Conservation (phyloP, 1,140 invertebrate genomes). For the Epicauta chinensis region DNA sequence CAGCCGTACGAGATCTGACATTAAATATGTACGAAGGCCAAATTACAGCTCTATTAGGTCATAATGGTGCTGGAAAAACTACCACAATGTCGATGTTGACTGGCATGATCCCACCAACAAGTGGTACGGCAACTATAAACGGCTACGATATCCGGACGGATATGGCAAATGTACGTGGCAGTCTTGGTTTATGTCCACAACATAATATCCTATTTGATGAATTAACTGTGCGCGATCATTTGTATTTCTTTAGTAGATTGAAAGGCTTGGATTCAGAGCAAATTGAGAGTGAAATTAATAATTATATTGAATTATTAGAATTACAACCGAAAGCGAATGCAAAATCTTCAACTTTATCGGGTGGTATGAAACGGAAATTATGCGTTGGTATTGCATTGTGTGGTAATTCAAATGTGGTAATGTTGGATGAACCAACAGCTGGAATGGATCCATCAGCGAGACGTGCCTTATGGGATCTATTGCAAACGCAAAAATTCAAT, state of each 20-base stretch:
- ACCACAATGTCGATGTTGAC: slow-evolving; percentile 79
- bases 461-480: slow-evolving; percentile 81
- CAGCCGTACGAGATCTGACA: slow-evolving; percentile 49
- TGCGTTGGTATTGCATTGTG: slow-evolving; percentile 74
- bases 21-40: slow-evolving; percentile 64
- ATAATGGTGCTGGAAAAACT: slow-evolving; percentile 65
- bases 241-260: slow-evolving; percentile 77
- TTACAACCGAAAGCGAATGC: slow-evolving; percentile 50
- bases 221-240: slow-evolving; percentile 83
- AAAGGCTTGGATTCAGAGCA: slow-evolving; percentile 59
- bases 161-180: slow-evolving; percentile 54
- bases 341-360: slow-evolving; percentile 59
- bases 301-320: slow-evolving; percentile 63
- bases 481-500: slow-evolving; percentile 52
- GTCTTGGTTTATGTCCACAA: slow-evolving; percentile 87
- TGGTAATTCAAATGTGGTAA: slow-evolving; percentile 61
- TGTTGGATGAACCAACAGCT: slow-evolving; percentile 90
- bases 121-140: slow-evolving; percentile 61
- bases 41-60: slow-evolving; percentile 70
- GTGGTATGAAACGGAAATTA: slow-evolving; percentile 79
- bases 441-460: slow-evolving; percentile 93
- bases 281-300: slow-evolving; percentile 49
- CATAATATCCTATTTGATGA: slow-evolving; percentile 91
- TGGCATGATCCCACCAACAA: slow-evolving; percentile 58
- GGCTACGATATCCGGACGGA: slow-evolving; percentile 60